phyloP scores from a whole-genome alignment of 2,797 vertebrate species.

The Danio jaintianensis region DNA sequence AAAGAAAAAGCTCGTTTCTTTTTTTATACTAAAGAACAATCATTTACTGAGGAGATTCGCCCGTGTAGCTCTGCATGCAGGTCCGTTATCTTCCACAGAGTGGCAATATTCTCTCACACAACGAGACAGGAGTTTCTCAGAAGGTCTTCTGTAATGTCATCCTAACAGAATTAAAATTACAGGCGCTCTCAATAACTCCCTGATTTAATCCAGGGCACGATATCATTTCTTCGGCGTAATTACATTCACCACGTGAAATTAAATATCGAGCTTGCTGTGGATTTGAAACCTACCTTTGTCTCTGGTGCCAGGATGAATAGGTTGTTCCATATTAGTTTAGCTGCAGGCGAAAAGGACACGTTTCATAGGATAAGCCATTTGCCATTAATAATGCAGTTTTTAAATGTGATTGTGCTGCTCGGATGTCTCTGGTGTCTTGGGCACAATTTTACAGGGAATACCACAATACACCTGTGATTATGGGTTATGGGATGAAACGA shows the following conservation, averaged over 20 bases:
- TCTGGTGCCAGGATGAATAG: constrained; percentile 47
- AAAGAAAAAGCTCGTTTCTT: too few relatives aligned
- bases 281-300: constrained; percentile 46
- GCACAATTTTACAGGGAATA: constrained; percentile 7
- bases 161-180: constrained; percentile 53
- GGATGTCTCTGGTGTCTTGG: background rate
- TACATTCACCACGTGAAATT: constrained; percentile 53
- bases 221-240: constrained; percentile 59
- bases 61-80: background rate
- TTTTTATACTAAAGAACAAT: too few relatives aligned
- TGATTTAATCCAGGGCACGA: constrained; percentile 56
- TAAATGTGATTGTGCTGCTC: constrained; percentile 24
- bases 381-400: constrained; percentile 45
- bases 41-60: background rate
- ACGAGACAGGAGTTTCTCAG: background rate
- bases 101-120: constrained; percentile 66
- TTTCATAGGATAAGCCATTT: constrained; percentile 50
- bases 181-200: constrained; percentile 49
- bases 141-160: constrained; percentile 35
- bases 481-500: too few relatives aligned
- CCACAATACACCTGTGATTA: background rate
- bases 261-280: constrained; percentile 45
- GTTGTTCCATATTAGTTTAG: constrained; percentile 55
- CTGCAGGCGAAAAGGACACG: constrained; percentile 36
- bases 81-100: constrained; percentile 65